Evolutionary conservation across 2,888 invertebrate species (phyloP).

Genomic region (Stenchaetothrips biformis): DNA sequence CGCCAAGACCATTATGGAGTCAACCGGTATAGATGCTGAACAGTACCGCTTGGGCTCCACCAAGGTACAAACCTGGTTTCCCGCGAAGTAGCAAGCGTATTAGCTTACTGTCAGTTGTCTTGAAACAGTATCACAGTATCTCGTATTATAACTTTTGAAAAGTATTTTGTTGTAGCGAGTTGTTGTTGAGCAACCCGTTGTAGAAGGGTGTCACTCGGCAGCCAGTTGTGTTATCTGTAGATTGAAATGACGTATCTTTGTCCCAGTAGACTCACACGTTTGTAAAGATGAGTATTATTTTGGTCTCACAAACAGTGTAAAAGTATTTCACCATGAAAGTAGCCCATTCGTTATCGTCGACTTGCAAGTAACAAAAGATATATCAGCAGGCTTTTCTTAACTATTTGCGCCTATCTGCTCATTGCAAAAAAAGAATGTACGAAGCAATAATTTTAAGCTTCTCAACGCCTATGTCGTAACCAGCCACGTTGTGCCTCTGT

Average conservation of each 20-base stretch:
- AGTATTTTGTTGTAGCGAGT: background rate
- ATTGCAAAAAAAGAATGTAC: no score
- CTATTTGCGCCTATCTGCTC: background rate
- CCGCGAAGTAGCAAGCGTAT: background rate
- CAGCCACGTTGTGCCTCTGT: no score
- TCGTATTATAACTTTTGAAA: background rate
- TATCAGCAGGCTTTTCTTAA: constrained; percentile 25
- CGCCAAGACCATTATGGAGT: constrained; percentile 75
- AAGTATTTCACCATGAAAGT: background rate
- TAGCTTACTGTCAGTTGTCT: background rate
- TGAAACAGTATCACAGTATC: constrained; percentile 1
- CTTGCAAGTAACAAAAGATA: constrained; percentile 14
- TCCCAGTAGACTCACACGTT: background rate
- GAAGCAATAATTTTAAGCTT: no score
- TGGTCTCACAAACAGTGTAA: background rate
- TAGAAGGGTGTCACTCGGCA: background rate
- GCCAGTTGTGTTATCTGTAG: constrained; percentile 6
- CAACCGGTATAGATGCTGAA: constrained; percentile 79
- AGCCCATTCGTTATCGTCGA: background rate
- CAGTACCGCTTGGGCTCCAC: constrained; percentile 96
- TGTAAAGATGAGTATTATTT: background rate
- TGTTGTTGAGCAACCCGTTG: background rate
- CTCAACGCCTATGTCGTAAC: no score
- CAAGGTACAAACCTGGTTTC: constrained; percentile 70
- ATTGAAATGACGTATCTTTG: background rate